Base-by-base conservation (phyloP, 2,797 vertebrate genomes). In the Sebastes trivittatus region DNA sequence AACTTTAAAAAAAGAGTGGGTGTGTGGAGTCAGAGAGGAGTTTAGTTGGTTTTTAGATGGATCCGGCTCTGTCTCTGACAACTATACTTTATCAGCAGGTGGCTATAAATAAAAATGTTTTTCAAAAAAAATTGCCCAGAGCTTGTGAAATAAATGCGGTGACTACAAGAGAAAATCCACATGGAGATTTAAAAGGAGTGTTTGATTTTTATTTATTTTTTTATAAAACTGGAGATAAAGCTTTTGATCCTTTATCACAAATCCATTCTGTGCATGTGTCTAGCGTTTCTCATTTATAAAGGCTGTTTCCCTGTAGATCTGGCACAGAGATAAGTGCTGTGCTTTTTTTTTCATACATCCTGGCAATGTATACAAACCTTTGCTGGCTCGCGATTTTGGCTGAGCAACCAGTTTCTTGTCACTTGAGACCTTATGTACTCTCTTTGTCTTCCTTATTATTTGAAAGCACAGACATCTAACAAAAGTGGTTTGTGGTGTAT, bases 401-500 rank as follows among this genome's bases (percentile, higher is more conserved):
- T 75, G 86, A 88, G 82, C 74, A 92, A 87, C 75, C 72, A 46
- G 86, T 88, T 90, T 75, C 13, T 61, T 32, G 87, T 89, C 85
- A 93, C 83, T 84, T 85, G 90, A 95, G 81, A 90, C 52, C 30
- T 76, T 1, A 2, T 67, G 70, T 34, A 3, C 23, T 90, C 61
- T 79, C 84, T 82, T 87, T 90, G 83, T 75, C 77, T 77, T 78
- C 60, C 66, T 70, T 76, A 63, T 68, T 80, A 54, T 82, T 72
- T 81, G 84, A 90, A 89, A 90, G 79, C 38, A 18, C 3, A 1
- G 25, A 36, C 72, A 32, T 56, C 42, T 49, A 52, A 70, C 29
- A 78, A 81, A 74, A 63, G 52, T 4, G 63, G 13, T 49, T 18
- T 30, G 60, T 22, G 49, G 4, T 13, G 25, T 6, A 64, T 69